Base-by-base conservation (phyloP, 35 echinoderm and acorn worm genomes). In the Lytechinus pictus region DNA sequence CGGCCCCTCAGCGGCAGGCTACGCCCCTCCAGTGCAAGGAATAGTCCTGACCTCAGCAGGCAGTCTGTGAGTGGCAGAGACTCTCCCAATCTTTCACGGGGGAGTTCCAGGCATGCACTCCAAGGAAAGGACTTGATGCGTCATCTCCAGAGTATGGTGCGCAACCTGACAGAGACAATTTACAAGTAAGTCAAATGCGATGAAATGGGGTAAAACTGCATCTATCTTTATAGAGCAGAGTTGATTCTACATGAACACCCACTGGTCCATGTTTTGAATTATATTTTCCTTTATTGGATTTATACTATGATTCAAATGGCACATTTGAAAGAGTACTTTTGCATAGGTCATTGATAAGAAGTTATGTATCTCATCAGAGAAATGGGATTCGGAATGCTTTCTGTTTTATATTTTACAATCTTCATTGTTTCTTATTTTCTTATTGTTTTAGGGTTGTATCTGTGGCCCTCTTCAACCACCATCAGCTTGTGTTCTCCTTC, bases 401-500 rank as follows among this genome's bases (percentile, higher is more conserved):
- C 33, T 44, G 33, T 44, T 44, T 44, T 44, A 44, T 44, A 44
- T 44, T 44, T 44, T 44, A 44, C 33, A 44, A 44, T 44, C 33
- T 44, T 44, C 33, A 44, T 44, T 44, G 33, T 44, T 44, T 44
- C 33, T 44, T 44, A 44, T 44, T 2, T 44, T 44, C 33, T 44
- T 1, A 58, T 58, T 58, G 56, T 58, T 79, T 8, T 94, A 99
- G 98, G 57, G 98, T 99, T 94, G 96, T 98, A 9, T 99, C 98
- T 53, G 97, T 97, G 94, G 98, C 97, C 24, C 71, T 99, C 27
- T 99, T 99, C 96, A 97, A 96, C 72, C 92, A 97, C 86, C 98
- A 99, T 53, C 98, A 99, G 89, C 93, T 99, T 12, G 98, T 96
- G 5, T 97, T 99, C 86, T 99, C 98, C 27, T 99, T 99, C 96